Conservation (phyloP, 2,888 invertebrate genomes). For the Caenorhabditis imperialis region DNA sequence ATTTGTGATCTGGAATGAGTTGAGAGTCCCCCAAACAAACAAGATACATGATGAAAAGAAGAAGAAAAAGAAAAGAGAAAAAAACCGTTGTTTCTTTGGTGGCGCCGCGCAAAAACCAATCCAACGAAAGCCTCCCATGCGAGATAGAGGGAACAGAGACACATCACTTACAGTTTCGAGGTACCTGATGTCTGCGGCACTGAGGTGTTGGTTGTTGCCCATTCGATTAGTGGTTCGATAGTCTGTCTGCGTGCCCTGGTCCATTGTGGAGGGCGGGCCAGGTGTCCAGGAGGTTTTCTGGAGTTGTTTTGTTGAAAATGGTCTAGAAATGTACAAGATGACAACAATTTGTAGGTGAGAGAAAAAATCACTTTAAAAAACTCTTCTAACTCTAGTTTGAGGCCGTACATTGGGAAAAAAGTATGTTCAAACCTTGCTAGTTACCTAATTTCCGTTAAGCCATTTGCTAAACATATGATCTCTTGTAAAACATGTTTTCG, state of each 20-base stretch:
- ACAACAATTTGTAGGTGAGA: too few species aligned
- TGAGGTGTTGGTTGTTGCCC: slow-evolving; percentile 23
- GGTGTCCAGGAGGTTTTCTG: slow-evolving; percentile 32
- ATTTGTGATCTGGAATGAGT: slow-evolving; percentile 43
- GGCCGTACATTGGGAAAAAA: too few species aligned
- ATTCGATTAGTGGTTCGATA: slow-evolving; percentile 18
- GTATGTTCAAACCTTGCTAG: too few species aligned
- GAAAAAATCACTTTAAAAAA: too few species aligned
- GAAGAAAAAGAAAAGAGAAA: slow-evolving; percentile 2
- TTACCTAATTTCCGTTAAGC: too few species aligned
- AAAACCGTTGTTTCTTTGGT: slow-evolving; percentile 2
- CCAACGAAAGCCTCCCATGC: slow-evolving; percentile 16
- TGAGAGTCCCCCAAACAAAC: slow-evolving; percentile 1
- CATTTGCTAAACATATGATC: too few species aligned
- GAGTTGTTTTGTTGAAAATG: not conserved
- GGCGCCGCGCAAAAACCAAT: not conserved
- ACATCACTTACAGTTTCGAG: slow-evolving; percentile 41
- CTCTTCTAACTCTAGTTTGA: too few species aligned
- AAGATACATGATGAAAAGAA: not conserved
- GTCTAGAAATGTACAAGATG: too few species aligned
- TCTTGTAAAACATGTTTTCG: too few species aligned
- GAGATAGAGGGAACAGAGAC: slow-evolving; percentile 1
- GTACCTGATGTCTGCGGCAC: slow-evolving; percentile 44
- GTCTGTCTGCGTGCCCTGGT: slow-evolving; percentile 40
- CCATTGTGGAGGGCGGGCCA: slow-evolving; percentile 29